Evolutionary conservation across 2,888 invertebrate genomes (phyloP).

Genomic region (Microchrysa polita): DNA sequence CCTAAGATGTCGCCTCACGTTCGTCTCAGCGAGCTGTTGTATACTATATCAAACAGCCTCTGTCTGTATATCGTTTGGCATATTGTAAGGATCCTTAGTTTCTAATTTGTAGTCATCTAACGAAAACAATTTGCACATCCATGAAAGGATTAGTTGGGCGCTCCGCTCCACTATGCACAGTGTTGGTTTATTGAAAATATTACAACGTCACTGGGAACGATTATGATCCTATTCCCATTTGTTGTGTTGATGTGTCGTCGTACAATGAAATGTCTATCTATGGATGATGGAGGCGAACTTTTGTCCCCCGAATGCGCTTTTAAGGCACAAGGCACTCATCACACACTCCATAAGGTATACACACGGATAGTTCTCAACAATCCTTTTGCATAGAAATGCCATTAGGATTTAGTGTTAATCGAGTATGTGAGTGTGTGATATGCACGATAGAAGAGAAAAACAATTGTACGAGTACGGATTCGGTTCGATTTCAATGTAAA

Average conservation of each 20-base stretch:
- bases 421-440: constrained; percentile 7
- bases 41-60: constrained; percentile 9
- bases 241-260: background rate
- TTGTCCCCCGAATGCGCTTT: background rate
- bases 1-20: background rate
- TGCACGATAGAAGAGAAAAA: background rate
- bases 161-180: constrained; percentile 36
- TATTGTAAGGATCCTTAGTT: constrained; percentile 26
- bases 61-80: constrained; percentile 4
- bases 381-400: constrained; percentile 24
- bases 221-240: constrained; percentile 36
- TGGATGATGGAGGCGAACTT: background rate
- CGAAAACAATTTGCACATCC: constrained; percentile 43
- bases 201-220: constrained; percentile 38
- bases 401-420: constrained; percentile 28
- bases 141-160: constrained; percentile 34
- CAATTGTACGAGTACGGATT: constrained; percentile 1
- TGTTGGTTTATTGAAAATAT: constrained; percentile 44
- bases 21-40: background rate
- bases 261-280: no score
- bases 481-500: background rate
- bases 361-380: background rate
- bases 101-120: constrained; percentile 44
- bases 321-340: background rate
- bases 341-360: no score